phyloP scores from a whole-genome alignment of 92 coral and sea anemone genomes.

The Palythoa grandiflora region DNA sequence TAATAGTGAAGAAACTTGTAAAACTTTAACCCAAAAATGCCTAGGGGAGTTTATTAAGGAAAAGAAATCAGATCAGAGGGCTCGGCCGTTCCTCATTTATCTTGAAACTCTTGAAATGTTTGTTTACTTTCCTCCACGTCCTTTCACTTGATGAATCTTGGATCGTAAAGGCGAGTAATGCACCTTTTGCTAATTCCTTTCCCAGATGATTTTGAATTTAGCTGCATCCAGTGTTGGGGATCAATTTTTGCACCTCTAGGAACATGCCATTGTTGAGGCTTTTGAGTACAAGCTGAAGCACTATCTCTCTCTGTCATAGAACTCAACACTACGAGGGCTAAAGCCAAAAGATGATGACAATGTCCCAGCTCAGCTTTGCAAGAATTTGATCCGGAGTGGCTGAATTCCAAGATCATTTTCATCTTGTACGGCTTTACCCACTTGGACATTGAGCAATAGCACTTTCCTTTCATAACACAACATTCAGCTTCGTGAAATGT shows the following conservation, averaged over 20 bases:
- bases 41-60: too few species aligned
- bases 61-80: too few species aligned
- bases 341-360: slow-evolving; percentile 15
- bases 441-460: not conserved
- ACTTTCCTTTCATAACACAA: not conserved
- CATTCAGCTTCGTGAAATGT: not conserved
- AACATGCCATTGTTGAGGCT: slow-evolving; percentile 51
- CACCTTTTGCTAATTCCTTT: slow-evolving; percentile 28
- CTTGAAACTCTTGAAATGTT: too few species aligned
- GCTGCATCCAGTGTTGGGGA: slow-evolving; percentile 32
- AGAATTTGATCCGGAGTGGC: not conserved
- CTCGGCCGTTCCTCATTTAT: too few species aligned
- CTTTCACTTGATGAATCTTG: not conserved
- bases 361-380: slow-evolving; percentile 15
- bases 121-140: not conserved
- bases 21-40: too few species aligned
- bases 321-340: slow-evolving; percentile 32
- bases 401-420: not conserved
- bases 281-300: not conserved
- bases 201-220: slow-evolving; percentile 45
- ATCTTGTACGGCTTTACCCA: not conserved
- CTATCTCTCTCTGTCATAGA: slow-evolving; percentile 45
- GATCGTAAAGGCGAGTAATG: slow-evolving; percentile 44
- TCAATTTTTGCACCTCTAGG: slow-evolving; percentile 52
- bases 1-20: too few species aligned